Evolutionary conservation across 1,140 invertebrate species (phyloP), one percentile per base, ranked within the genome.

Genomic region (Trichogramma pretiosum): DNA sequence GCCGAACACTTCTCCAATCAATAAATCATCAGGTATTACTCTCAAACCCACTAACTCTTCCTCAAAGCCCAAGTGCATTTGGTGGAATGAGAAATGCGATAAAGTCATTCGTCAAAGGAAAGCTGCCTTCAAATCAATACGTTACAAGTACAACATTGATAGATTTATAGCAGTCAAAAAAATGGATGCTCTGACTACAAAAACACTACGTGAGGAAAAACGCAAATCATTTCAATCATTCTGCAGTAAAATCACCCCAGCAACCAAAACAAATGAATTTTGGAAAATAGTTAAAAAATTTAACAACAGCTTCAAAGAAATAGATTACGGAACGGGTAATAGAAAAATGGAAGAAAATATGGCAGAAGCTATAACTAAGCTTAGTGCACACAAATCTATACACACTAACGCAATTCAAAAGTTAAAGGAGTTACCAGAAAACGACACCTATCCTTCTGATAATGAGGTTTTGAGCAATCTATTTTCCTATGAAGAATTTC

Each of bases 401-500:
- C 22, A 18, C 13, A 5, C 4, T 21, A 39, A 23, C 13, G 3
- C 22, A 1, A 11, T 23, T 14, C 11, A 39, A 22, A 28, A 7
- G 5, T 11, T 28, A 28, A 28, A 28, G 5, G 24, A 7, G 11
- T 28, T 7, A 7, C 5, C 11, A 5, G 24, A 28, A 7, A 5
- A 28, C 5, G 11, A 11, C 11, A 28, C 5, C 11, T 5, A 28
- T 5, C 11, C 5, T 28, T 5, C 24, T 7, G 24, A 28, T 7
- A 7, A 11, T 23, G 1, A 24, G 2, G n/a, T 24, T 24, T 4
- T 39, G 18, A 13, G n/a, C 5, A 9, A 18, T 9, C 37, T 22
- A 3, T 39, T 39, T n/a, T 23, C 19, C 9, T 51, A 37, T 33
- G 35, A 48, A 34, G 51, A 52, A 36, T 34, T 58, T 5, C 9